Base-by-base conservation (phyloP, 2,888 invertebrate genomes). In the Idaea aversata region DNA sequence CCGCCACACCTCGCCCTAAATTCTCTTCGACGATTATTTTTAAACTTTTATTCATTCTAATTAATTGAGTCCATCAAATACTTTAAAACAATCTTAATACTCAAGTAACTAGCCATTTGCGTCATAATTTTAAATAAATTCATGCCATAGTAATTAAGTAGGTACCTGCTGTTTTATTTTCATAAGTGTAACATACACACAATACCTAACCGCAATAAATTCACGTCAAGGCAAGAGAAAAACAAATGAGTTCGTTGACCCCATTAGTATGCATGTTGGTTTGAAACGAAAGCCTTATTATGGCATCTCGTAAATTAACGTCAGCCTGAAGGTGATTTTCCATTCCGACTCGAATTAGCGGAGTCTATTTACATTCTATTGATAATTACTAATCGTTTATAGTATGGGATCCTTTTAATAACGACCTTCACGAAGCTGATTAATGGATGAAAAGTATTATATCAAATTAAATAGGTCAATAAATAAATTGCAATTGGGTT, bases 281-380 rank as follows among this genome's bases (percentile, higher is more conserved):
- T 75, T 72, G 69, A 72, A 73, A 76, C 75, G 75, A 76, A 79
- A 75, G 72, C 68, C 47, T 47, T 73, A 79, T 74, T 78, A 81
- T 75, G 71, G 73, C 74, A 70, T 73, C 76, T 77, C 71, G 76
- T 78, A 72, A 76, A 77, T 80, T 80, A 75, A 72, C 73, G 72
- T 78, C 77, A 75, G 71, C 69, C 65, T 66, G 64, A 63, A 69
- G 73, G 77, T 80, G 78, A 83, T 81, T 85, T 86, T 83, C 84
- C 84, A 82, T 82, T 80, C 47, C 47, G 47, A 47, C 13, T 47
- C 47, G 47, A 47, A 10, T 47, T 47, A 47, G 47, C 47, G 10
- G 47, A 47, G 47, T 47, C 0, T 13, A 47, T 47, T 47, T 47
- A 13, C 47, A 47, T 47, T 13, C 47, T 47, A 47, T 47, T 47